A percentile compares a stretch with the other conserved stretches of the same genome.
phyloP scores from a whole-genome alignment of 2,888 invertebrate species.

The Heteromurus nitidus region DNA sequence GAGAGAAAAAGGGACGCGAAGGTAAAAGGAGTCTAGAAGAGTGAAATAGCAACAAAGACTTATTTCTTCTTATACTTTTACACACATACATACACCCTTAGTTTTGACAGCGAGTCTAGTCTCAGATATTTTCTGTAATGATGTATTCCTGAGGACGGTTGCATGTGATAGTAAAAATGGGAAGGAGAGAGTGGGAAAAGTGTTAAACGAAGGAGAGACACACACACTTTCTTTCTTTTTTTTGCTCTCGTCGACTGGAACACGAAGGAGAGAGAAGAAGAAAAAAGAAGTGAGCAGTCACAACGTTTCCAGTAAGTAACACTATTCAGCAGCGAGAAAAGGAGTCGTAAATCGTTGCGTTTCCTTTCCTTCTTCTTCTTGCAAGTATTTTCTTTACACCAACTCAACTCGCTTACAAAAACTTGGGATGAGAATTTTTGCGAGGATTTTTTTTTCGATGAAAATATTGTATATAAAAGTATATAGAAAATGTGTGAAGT shows the following conservation, averaged over 20 bases:
- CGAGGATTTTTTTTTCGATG: conserved; percentile 11
- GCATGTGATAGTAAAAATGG: conserved; percentile 23
- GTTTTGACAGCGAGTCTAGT: background rate
- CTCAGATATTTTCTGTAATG: too few relatives aligned
- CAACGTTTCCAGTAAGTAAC: conserved; percentile 30
- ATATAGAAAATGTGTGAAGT: background rate
- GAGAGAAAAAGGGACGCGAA: background rate
- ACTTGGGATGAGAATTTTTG: background rate
- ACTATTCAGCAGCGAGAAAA: conserved; percentile 55
- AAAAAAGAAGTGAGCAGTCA: conserved; percentile 12
- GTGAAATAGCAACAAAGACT: conserved; percentile 22
- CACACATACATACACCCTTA: background rate
- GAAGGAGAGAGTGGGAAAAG: conserved; percentile 29
- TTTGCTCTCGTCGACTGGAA: too few relatives aligned
- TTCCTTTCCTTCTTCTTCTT: too few relatives aligned
- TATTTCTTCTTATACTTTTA: background rate
- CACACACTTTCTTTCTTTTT: too few relatives aligned
- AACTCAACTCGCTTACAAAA: background rate
- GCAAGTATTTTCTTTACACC: conserved; percentile 39
- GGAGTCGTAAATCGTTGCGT: conserved; percentile 61
- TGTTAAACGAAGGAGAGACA: conserved; percentile 50
- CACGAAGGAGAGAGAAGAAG: too few relatives aligned
- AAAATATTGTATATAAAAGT: conserved; percentile 15
- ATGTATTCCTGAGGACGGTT: conserved; percentile 25
- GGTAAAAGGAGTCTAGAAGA: too few relatives aligned